These are phyloP conservation scores for Hiodon alosoides DNA, from an alignment of 2,113 vertebrate genomes.

Conservation along the genomic window DNA sequence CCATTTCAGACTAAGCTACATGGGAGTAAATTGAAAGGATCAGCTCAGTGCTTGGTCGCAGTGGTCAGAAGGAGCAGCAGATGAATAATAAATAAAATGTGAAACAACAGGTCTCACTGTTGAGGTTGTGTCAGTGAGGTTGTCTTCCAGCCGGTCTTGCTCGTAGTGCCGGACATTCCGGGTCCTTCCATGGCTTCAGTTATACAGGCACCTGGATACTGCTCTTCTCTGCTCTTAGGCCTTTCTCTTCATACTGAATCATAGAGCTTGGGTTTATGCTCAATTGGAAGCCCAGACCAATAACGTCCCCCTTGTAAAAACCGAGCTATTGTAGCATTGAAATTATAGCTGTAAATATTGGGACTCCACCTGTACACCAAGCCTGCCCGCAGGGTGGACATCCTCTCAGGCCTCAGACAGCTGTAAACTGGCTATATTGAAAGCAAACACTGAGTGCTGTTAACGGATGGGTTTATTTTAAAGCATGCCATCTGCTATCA, in stretches of 20 bases:
- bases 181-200: constrained; percentile 51
- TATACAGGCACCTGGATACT: constrained; percentile 60
- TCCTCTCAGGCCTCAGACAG: constrained; percentile 66
- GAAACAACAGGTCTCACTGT: constrained; percentile 19
- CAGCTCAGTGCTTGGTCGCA: constrained; percentile 36
- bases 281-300: constrained; percentile 47
- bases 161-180: constrained; percentile 1
- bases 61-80: constrained; percentile 31
- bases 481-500: constrained; percentile 83
- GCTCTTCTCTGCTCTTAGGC: constrained; percentile 43
- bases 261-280: constrained; percentile 57
- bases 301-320: constrained; percentile 56
- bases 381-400: constrained; percentile 43
- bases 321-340: constrained; percentile 45
- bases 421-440: constrained; percentile 72
- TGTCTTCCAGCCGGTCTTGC: constrained; percentile 1
- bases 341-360: constrained; percentile 77
- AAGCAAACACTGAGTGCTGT: constrained; percentile 61
- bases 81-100: constrained; percentile 20
- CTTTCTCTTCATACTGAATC: constrained; percentile 50
- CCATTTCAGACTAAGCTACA: constrained; percentile 41
- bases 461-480: constrained; percentile 85
- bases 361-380: constrained; percentile 80
- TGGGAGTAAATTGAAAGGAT: constrained; percentile 33
- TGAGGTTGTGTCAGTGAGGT: background rate